Evolutionary conservation across 1,140 invertebrate species (phyloP), one percentile per base, ranked within the genome.

Genomic region (Portunus trituberculatus): DNA sequence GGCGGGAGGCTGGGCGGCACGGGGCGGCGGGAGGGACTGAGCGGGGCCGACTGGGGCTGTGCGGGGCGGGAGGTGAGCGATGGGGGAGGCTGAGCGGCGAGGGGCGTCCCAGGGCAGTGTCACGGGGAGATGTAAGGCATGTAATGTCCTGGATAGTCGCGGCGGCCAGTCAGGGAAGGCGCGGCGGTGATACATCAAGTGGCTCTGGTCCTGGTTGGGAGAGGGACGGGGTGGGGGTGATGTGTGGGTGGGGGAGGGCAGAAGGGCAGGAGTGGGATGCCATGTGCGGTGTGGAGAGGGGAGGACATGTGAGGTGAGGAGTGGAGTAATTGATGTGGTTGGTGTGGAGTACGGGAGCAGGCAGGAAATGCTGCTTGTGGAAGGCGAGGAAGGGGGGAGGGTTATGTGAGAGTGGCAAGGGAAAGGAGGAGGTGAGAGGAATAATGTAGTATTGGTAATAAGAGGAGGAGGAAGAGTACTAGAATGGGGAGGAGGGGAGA

Each of bases 71-170:
- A 14, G n/a, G 29, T 20, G 86, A 87, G 86, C 3, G 86, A 87
- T n/a, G 32, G 45, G 90, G n/a, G 90, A 67, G 45, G 52, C 10
- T 45, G 25, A 52, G 82, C 31, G 28, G 84, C 39, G 12, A 45
- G 46, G 20, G 45, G n/a, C 28, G 25, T 20, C 7, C 48, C 12
- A 39, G 84, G 76, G 31, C 29, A 82, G 86, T 67, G 52, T 29
- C 16, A 12, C 14, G 16, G 92, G 32, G 59, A 46, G 59, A 94
- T 94, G 29, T 91, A 90, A 91, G 84, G 93, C 93, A 94, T 94
- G 93, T 94, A 94, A 94, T 94, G 88, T 94, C 88, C 29, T 83
- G 39, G 32, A 94, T 91, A 76, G 88, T 76, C 14, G 20, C 45
- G 52, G 52, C 52, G 52, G 52, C 52, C 52, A 59, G 52, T 59